Evolutionary conservation across 2,113 vertebrate species (phyloP), one percentile per base, ranked within the genome.

Genomic region (Chroicocephalus ridibundus): DNA sequence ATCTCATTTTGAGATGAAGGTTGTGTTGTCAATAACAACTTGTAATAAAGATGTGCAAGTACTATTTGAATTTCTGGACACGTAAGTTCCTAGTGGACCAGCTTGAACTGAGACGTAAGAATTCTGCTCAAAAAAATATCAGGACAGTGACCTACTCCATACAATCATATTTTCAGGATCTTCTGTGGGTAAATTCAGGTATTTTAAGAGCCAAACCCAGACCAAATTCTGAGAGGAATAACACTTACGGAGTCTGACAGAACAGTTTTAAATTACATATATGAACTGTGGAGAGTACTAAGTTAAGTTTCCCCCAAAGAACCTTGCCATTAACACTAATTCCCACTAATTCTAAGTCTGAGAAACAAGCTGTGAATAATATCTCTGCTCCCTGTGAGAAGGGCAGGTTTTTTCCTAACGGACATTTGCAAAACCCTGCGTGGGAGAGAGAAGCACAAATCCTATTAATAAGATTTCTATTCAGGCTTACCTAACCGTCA

Each of bases 371-470:
- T 69, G 9, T 46, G 7, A 27, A 17, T 52, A 65, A 70, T 46
- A 61, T 5, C 17, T 79, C 8, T 52, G 11, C 2, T 7, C 5
- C 4, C 4, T 34, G 20, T 57, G 10, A 76, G 32, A 64, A 57
- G 16, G 1, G 13, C 21, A 61, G 27, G 1, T 2, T 60, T 61
- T 60, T 38, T 38, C 6, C 16, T 36, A n/a, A 6, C 6, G 5
- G 4, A 75, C 6, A 24, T 81, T 88, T 81, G 8, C 3, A 62
- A 61, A 87, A 60, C 4, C 52, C 14, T 25, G 0, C 46, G 3
- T 40, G 19, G 9, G 40, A 66, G 11, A 84, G 36, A 60, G 31
- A 51, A 18, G 16, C 11, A 27, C 5, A 69, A 69, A 74, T 57
- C 15, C 15, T 42, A 18, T 27, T 47, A 83, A 31, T 5, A 15